Conservation (phyloP, 2,113 vertebrate genomes). For the Aramus guarauna region DNA sequence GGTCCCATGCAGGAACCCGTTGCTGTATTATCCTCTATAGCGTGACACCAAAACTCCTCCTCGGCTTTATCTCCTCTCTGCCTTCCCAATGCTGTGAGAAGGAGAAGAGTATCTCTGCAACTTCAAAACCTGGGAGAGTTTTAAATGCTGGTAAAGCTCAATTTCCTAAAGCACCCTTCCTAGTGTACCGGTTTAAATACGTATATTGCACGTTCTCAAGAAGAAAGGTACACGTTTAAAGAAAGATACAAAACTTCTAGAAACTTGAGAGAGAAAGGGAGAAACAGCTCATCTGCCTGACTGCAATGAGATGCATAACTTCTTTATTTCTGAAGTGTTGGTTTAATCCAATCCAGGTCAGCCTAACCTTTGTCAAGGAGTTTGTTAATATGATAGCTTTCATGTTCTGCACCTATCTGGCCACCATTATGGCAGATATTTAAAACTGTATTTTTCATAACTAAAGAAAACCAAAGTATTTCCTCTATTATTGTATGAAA, state of each 20-base stretch:
- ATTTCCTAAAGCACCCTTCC: not conserved
- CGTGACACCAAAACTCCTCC: not conserved
- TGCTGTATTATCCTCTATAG: not conserved
- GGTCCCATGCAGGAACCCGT: not conserved
- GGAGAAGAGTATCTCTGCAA: not conserved
- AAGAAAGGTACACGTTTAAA: not conserved
- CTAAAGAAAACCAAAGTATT: not conserved
- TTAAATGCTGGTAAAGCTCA: not conserved
- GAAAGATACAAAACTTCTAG: not conserved
- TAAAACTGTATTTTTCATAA: not conserved
- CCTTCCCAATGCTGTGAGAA: not conserved
- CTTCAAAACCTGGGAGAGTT: not conserved
- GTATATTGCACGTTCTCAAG: not conserved
- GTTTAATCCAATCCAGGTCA: not conserved
- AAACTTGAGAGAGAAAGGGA: not conserved
- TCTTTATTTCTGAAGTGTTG: not conserved
- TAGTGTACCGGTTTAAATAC: not conserved
- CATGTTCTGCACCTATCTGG: not conserved
- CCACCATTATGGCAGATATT: not conserved
- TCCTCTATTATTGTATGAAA: not conserved
- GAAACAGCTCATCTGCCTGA: not conserved
- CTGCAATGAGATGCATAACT: not conserved
- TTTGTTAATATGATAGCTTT: not conserved
- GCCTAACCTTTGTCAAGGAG: not conserved
- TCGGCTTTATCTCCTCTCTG: not conserved